Base-by-base conservation (phyloP, 2,113 vertebrate genomes). In the Pomatostomus ruficeps region DNA sequence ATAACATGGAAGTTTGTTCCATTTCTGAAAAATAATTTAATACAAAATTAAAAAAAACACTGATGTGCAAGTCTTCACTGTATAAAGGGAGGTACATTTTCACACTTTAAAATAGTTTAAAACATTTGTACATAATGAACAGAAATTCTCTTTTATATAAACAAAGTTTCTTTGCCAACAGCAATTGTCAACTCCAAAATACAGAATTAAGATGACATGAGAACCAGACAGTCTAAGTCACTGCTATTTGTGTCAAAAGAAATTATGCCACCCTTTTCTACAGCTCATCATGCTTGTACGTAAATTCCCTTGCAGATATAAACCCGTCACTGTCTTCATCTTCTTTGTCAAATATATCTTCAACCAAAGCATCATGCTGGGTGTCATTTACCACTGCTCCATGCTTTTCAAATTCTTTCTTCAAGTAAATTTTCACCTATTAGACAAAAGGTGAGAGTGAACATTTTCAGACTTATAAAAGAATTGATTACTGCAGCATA, bases 221-320 rank as follows among this genome's bases (percentile, higher is more conserved):
- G 95, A 96, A 71, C 58, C 79, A 85, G 71, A 80, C 78, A 85
- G 83, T 94, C 86, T 95, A 95, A 92, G 61, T 66, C 29, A 51
- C 23, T 13, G 10, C 18, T 57, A 40, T 90, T 80, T 72, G 49
- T 68, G 36, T 73, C 46, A 38, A 75, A 77, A 81, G 80, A 92
- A 83, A 66, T 61, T 11, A 68, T 31, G 45, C 67, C 78, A 66
- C 3, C 3, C 24, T 83, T 75, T 62, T 95, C 97, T 98, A 99
- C 67, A 99, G 98, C 87, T 99, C 99, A 75, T 99, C 99, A 3
- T 99, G 99, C 93, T 98, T 98, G 97, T 99, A 99, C 1, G 99
- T 99, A 92, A 99, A 99, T 96, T 99, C 99, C 93, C 99, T 98
- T 42, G 99, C 98, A 93, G 99, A 99, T 97, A 99, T 99, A 97